Conservation (phyloP, 2,113 vertebrate species). For the Otocyon megalotis region DNA sequence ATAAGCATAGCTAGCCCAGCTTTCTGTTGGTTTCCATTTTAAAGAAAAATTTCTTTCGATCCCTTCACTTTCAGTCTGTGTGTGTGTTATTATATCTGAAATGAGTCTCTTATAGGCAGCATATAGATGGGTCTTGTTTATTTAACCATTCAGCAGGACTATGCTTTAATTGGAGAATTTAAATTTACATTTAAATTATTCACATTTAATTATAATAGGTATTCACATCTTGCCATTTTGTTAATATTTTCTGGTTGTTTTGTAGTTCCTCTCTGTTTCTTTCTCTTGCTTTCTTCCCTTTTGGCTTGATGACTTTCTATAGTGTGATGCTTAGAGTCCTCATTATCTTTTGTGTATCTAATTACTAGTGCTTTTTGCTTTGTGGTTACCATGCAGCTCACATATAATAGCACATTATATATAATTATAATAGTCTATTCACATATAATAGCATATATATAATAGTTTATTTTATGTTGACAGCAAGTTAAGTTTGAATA, state of each 20-base stretch:
- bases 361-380: neutral
- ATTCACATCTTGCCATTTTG: neutral
- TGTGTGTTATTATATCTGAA: neutral
- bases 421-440: neutral
- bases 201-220: neutral
- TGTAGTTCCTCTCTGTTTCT: neutral
- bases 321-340: neutral
- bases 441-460: neutral
- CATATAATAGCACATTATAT: neutral
- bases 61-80: neutral
- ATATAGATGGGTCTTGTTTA: neutral
- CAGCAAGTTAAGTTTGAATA: neutral
- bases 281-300: neutral
- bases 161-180: neutral
- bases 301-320: neutral
- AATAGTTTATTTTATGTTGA: neutral
- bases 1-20: neutral
- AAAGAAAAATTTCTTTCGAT: neutral
- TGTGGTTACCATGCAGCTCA: neutral
- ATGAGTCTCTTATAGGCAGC: neutral
- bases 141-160: neutral
- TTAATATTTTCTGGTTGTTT: neutral
- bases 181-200: neutral
- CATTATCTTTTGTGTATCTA: neutral
- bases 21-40: neutral